phyloP scores from a whole-genome alignment of 2,888 invertebrate species.

The Pterobdella sp. region DNA sequence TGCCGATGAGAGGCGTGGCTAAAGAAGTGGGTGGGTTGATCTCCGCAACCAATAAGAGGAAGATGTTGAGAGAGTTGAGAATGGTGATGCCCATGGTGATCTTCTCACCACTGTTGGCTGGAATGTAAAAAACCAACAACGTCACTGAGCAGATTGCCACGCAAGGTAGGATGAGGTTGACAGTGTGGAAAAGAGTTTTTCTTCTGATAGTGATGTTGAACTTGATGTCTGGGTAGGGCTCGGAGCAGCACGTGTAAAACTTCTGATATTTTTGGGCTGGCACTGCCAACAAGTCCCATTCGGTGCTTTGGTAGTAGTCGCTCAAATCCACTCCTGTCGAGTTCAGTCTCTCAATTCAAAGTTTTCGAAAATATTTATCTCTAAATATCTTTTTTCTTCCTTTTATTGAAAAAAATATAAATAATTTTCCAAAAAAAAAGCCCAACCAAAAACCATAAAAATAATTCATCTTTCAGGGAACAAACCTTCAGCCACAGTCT shows the following conservation, averaged over 20 bases:
- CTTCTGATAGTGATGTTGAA: conserved; percentile 51
- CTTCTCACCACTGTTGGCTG: conserved; percentile 95
- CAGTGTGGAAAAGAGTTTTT: conserved; percentile 81
- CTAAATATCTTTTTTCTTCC: too few species aligned
- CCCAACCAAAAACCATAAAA: too few species aligned
- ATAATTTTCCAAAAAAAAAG: too few species aligned
- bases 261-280: conserved; percentile 52
- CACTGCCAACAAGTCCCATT: conserved; percentile 58
- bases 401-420: too few species aligned
- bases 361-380: too few species aligned
- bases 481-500: conserved; percentile 41
- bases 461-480: background rate
- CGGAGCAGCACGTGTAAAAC: conserved; percentile 56
- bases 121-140: conserved; percentile 90
- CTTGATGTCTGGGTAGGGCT: conserved; percentile 52
- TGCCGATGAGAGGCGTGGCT: conserved; percentile 90
- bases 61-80: conserved; percentile 95
- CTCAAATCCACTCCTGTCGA: conserved; percentile 49
- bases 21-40: conserved; percentile 96
- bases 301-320: conserved; percentile 49
- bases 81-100: conserved; percentile 92
- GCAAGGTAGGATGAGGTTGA: conserved; percentile 90
- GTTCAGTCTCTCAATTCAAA: too few species aligned
- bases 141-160: conserved; percentile 93
- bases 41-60: conserved; percentile 93